Evolutionary conservation across 2,113 vertebrate species (phyloP).

Genomic region (Carassius auratus): DNA sequence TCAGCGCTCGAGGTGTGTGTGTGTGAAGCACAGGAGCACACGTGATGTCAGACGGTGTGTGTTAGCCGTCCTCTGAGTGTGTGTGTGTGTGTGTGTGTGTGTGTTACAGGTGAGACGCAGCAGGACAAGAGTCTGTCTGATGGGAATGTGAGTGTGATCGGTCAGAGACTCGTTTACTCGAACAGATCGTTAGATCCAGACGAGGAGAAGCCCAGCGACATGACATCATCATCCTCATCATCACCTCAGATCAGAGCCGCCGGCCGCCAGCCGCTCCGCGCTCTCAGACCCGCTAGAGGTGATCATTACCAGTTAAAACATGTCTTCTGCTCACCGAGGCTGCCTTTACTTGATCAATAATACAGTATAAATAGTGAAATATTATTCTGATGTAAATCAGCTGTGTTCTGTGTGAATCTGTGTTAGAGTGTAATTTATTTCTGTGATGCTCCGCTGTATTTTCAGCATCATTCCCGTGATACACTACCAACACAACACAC

Average conservation of each 20-base stretch:
- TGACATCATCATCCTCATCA: slow-evolving; percentile 40
- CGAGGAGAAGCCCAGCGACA: slow-evolving; percentile 64
- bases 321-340: too few species aligned
- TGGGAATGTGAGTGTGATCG: slow-evolving; percentile 77
- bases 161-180: slow-evolving; percentile 76
- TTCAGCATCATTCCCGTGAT: not conserved
- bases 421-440: too few species aligned
- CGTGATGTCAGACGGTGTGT: not conserved
- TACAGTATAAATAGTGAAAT: too few species aligned
- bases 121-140: slow-evolving; percentile 66
- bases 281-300: slow-evolving; percentile 81
- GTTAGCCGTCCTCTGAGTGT: not conserved
- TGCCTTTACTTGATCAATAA: too few species aligned
- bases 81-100: not conserved
- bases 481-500: too few species aligned
- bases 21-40: not conserved
- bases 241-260: slow-evolving; percentile 64
- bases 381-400: not conserved
- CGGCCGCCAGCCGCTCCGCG: slow-evolving; percentile 72
- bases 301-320: not conserved
- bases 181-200: slow-evolving; percentile 73
- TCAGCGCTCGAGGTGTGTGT: slow-evolving; percentile 77
- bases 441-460: not conserved
- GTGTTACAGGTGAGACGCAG: slow-evolving; percentile 64
- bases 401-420: not conserved